These are phyloP conservation scores for Drosophila kohkoa DNA, from an alignment of 1,140 invertebrate species.

Conservation along the genomic window DNA sequence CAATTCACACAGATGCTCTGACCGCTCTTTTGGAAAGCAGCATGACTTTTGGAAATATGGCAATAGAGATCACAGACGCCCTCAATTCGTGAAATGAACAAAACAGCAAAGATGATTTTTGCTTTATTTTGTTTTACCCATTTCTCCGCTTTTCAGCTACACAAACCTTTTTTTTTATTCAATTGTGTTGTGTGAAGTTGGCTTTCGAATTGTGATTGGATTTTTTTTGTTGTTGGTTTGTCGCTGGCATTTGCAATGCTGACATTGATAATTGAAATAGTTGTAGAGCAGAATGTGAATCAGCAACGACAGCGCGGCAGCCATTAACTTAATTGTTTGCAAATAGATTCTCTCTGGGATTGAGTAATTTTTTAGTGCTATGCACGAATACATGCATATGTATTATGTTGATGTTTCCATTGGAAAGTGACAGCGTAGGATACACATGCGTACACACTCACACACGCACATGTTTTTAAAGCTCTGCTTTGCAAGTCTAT, in stretches of 20 bases:
- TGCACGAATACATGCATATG: not conserved
- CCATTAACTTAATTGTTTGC: constrained; percentile 36
- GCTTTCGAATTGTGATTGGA: constrained; percentile 1
- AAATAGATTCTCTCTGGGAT: constrained; percentile 14
- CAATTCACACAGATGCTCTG: not conserved
- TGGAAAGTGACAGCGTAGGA: not conserved
- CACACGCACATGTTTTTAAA: not conserved
- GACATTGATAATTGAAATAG: constrained; percentile 20
- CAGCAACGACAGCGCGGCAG: constrained; percentile 3
- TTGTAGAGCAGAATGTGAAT: constrained; percentile 14
- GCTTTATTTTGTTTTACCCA: not conserved
- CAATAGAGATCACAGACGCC: constrained; percentile 22
- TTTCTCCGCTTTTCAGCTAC: not conserved
- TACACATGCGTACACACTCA: not conserved
- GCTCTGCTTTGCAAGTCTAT: constrained; percentile 27
- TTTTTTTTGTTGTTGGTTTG: not conserved
- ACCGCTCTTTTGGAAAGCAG: constrained; percentile 1
- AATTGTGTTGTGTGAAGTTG: not conserved
- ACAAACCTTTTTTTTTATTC: not conserved
- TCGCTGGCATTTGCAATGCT: constrained; percentile 15
- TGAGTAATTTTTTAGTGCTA: constrained; percentile 5
- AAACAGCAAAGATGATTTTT: constrained; percentile 4
- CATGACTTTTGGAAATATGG: constrained; percentile 1
- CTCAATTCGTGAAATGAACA: constrained; percentile 39
- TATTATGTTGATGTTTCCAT: not conserved